Evolutionary conservation across 2,113 vertebrate species (phyloP).

Genomic region (Amia ocellicauda): DNA sequence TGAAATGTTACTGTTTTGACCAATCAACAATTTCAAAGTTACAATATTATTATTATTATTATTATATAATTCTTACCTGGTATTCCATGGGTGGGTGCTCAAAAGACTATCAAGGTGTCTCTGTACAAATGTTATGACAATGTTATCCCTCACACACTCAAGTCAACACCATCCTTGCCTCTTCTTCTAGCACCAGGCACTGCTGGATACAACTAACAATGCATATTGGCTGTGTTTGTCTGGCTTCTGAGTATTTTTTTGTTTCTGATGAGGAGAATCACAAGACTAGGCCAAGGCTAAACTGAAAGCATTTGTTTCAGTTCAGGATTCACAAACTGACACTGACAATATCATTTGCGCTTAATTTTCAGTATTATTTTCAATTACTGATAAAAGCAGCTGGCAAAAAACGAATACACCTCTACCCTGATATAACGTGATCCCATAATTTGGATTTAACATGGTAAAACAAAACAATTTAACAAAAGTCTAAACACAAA

Average conservation of each 20-base stretch:
- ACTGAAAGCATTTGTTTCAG: too few species aligned
- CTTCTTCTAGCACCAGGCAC: slow-evolving; percentile 60
- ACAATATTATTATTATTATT: slow-evolving; percentile 35
- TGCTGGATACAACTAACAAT: slow-evolving; percentile 55
- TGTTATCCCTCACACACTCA: slow-evolving; percentile 31
- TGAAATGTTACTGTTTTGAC: too few species aligned
- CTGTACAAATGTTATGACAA: not conserved
- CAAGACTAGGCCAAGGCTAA: too few species aligned
- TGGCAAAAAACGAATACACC: too few species aligned
- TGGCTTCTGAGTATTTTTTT: slow-evolving; percentile 11
- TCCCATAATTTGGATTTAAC: too few species aligned
- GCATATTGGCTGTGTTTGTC: not conserved
- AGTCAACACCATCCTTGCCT: slow-evolving; percentile 47
- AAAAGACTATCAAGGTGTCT: not conserved
- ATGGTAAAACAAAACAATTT: too few species aligned
- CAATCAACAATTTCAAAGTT: slow-evolving; percentile 10
- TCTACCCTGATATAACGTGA: too few species aligned
- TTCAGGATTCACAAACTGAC: too few species aligned
- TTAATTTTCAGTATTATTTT: too few species aligned
- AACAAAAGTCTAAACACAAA: too few species aligned
- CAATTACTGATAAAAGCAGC: too few species aligned
- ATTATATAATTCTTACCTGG: slow-evolving; percentile 14
- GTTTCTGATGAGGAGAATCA: not conserved
- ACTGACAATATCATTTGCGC: too few species aligned
- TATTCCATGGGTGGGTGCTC: not conserved